A percentile compares a stretch with the other conserved stretches of the same genome.
Conservation (phyloP, 2,888 invertebrate genomes). For the Pollenia labialis region DNA sequence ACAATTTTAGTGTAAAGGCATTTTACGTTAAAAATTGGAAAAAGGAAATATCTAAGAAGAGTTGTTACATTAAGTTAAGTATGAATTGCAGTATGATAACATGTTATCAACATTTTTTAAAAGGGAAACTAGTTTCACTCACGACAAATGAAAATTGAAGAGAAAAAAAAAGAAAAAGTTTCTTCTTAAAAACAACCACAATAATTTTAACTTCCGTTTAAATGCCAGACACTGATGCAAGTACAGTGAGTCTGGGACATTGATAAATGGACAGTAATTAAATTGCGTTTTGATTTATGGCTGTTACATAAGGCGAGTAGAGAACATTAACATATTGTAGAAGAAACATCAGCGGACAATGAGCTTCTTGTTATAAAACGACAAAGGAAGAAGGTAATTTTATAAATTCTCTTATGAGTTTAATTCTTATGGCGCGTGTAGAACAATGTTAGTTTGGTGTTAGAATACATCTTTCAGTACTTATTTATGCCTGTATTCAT, state of each 20-base stretch:
- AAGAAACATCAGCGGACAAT: background rate
- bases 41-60: background rate
- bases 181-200: background rate
- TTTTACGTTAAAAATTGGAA: conserved; percentile 25
- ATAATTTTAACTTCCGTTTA: conserved; percentile 62
- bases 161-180: background rate
- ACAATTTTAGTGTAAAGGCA: conserved; percentile 56
- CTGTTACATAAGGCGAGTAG: conserved; percentile 11
- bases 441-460: background rate
- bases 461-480: background rate
- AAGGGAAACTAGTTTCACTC: conserved; percentile 65
- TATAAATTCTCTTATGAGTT: background rate
- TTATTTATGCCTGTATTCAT: background rate
- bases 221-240: conserved; percentile 49
- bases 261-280: conserved; percentile 57
- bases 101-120: conserved; percentile 58
- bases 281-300: conserved; percentile 49
- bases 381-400: conserved; percentile 14
- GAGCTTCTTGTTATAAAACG: conserved; percentile 12
- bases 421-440: background rate
- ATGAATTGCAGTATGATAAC: conserved; percentile 39
- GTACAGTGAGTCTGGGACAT: conserved; percentile 50
- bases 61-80: background rate
- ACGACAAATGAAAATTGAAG: conserved; percentile 3
- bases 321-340: conserved; percentile 11